Conservation (phyloP, 1,140 invertebrate genomes). For the Euschistus heros region DNA sequence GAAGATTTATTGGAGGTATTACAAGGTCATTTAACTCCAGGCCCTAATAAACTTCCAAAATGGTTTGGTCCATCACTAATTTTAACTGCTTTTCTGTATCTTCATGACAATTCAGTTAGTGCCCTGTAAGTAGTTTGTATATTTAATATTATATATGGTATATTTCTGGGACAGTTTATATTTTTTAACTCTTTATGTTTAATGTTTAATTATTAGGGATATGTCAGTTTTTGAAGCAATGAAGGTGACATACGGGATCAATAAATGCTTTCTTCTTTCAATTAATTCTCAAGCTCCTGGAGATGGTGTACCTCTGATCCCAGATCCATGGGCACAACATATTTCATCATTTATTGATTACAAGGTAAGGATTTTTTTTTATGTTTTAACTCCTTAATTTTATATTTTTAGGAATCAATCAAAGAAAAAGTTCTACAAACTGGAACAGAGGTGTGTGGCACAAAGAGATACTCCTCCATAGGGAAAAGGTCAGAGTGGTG, state of each 20-base stretch:
- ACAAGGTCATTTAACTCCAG: slow-evolving; percentile 61
- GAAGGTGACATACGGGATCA: slow-evolving; percentile 71
- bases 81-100: slow-evolving; percentile 60
- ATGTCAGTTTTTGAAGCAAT: slow-evolving; percentile 70
- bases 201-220: slow-evolving; percentile 47
- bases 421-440: too few species aligned
- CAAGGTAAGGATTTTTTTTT: slow-evolving; percentile 31
- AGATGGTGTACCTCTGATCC: slow-evolving; percentile 47
- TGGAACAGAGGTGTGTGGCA: too few species aligned
- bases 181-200: background rate
- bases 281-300: slow-evolving; percentile 65
- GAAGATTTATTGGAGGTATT: slow-evolving; percentile 65
- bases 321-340: slow-evolving; percentile 76
- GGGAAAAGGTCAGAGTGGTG: too few species aligned
- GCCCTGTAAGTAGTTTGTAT: slow-evolving; percentile 41
- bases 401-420: background rate
- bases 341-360: slow-evolving; percentile 47
- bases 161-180: background rate
- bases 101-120: slow-evolving; percentile 68
- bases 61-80: slow-evolving; percentile 79
- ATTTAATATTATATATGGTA: slow-evolving; percentile 15
- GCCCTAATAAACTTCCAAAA: slow-evolving; percentile 68
- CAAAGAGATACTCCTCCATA: too few species aligned
- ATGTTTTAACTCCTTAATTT: background rate
- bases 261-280: slow-evolving; percentile 75